These are phyloP conservation scores for Erythrocercus mccallii DNA, from an alignment of 2,113 vertebrate species.

Conservation along the genomic window DNA sequence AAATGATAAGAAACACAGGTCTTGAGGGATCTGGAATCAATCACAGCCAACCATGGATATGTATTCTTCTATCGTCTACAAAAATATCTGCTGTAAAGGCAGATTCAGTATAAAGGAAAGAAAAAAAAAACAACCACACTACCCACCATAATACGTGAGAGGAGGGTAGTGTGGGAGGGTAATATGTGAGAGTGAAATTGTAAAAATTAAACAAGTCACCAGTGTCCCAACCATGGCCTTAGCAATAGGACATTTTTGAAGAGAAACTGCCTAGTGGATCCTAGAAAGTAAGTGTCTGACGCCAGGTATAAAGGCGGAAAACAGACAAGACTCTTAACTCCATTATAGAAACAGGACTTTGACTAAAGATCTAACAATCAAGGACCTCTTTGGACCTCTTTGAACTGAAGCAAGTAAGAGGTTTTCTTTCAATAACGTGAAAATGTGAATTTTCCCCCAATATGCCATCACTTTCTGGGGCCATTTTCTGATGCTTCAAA, in stretches of 20 bases:
- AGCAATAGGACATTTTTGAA: not conserved
- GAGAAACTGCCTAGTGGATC: not conserved
- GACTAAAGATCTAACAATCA: not conserved
- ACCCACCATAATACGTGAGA: too few species aligned
- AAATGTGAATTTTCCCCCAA: not conserved
- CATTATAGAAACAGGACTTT: not conserved
- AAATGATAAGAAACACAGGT: not conserved
- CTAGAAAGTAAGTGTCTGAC: not conserved
- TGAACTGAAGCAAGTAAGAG: not conserved
- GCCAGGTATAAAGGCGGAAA: not conserved
- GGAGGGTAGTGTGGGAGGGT: too few species aligned
- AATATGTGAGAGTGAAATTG: not conserved
- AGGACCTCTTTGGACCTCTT: not conserved
- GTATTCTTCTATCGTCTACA: not conserved
- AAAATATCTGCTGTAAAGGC: not conserved
- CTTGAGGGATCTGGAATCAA: not conserved
- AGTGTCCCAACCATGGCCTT: not conserved
- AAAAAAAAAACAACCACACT: not conserved
- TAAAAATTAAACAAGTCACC: not conserved
- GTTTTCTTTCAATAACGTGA: fast-evolving
- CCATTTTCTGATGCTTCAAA: not conserved
- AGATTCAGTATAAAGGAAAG: not conserved
- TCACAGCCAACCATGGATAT: not conserved
- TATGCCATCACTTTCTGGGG: not conserved
- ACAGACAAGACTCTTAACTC: not conserved